Evolutionary conservation across 2,888 invertebrate species (phyloP).

Genomic region (Nemotelus nigrinus): DNA sequence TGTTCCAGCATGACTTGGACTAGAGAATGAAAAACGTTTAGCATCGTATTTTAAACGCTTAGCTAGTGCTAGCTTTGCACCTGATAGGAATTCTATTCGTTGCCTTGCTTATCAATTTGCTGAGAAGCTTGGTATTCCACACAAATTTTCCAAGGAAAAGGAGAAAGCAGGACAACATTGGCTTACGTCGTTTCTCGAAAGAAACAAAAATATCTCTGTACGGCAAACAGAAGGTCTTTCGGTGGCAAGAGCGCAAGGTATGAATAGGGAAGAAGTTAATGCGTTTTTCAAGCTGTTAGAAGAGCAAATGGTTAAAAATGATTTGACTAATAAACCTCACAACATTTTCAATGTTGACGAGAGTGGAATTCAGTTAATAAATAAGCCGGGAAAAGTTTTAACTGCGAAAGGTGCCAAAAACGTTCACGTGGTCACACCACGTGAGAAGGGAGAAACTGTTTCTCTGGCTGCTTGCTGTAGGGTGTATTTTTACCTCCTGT

Average conservation of each 20-base stretch:
- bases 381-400: no score
- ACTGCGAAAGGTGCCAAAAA: no score
- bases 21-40: conserved; percentile 9
- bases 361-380: not conserved
- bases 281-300: not conserved
- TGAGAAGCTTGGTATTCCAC: conserved; percentile 2
- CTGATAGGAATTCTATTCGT: not conserved
- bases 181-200: not conserved
- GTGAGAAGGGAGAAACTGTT: conserved; percentile 57
- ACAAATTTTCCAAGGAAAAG: not conserved
- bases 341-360: no score
- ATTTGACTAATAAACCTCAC: no score
- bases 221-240: conserved; percentile 17
- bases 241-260: conserved; percentile 2
- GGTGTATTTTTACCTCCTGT: no score
- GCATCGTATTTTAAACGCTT: not conserved
- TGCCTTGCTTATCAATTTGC: conserved; percentile 8
- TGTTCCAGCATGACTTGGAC: conserved; percentile 13
- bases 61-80: not conserved
- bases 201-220: not conserved
- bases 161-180: conserved; percentile 8
- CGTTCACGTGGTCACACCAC: conserved; percentile 54
- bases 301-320: not conserved
- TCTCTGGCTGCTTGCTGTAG: conserved; percentile 55
- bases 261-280: conserved; percentile 8